A percentile compares a stretch with the other conserved stretches of the same genome.
Conservation (phyloP, 1,140 invertebrate genomes). For the Zophobas morio region DNA sequence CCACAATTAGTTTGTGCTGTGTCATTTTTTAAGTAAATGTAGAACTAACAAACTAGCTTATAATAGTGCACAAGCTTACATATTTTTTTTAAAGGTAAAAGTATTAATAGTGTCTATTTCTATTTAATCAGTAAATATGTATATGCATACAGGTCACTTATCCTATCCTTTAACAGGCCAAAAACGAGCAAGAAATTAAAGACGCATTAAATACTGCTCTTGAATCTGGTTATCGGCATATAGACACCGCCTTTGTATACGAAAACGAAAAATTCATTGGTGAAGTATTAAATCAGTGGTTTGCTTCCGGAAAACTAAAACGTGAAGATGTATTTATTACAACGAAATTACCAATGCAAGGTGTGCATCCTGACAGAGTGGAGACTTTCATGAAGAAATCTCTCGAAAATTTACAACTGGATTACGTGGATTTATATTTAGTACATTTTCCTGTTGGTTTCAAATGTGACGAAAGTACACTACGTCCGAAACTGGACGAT, state of each 20-base stretch:
- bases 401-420: conserved; percentile 50
- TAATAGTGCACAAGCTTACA: no score
- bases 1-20: no score
- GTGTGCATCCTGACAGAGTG: conserved; percentile 69
- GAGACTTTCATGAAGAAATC: conserved; percentile 56
- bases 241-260: conserved; percentile 82
- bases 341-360: conserved; percentile 77
- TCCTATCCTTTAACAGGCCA: not conserved
- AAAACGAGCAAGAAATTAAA: conserved; percentile 76
- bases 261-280: conserved; percentile 86
- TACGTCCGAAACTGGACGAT: not conserved
- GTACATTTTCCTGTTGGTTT: conserved; percentile 54
- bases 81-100: no score
- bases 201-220: conserved; percentile 76
- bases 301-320: conserved; percentile 77
- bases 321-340: conserved; percentile 86
- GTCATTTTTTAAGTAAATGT: no score
- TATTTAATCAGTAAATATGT: no score
- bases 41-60: no score
- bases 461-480: conserved; percentile 8
- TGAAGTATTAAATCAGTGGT: conserved; percentile 80
- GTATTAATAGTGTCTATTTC: no score
- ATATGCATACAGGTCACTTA: no score
- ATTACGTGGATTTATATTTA: conserved; percentile 57
- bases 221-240: conserved; percentile 78